A percentile compares a stretch with the other conserved stretches of the same genome.
phyloP scores from a whole-genome alignment of 2,888 invertebrate species.

The Tridacna crocea region DNA sequence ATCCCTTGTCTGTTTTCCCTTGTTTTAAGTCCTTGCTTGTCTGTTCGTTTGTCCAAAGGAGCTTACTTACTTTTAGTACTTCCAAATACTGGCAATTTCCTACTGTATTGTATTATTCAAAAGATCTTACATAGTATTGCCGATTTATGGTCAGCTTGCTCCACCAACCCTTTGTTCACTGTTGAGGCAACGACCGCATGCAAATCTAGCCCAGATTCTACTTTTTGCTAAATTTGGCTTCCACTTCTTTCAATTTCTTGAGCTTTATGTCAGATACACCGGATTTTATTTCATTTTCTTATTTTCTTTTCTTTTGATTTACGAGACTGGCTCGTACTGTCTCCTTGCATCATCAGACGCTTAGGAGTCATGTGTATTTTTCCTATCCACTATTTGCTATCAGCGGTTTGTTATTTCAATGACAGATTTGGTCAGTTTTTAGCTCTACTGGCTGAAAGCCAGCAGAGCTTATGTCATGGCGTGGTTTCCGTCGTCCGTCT shows the following conservation, averaged over 20 bases:
- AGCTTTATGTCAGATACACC: not conserved
- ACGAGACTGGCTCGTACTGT: not conserved
- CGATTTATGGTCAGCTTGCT: constrained; percentile 12
- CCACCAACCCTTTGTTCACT: constrained; percentile 7
- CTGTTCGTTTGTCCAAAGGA: constrained; percentile 8
- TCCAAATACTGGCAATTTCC: constrained; percentile 26
- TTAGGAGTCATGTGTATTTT: not conserved
- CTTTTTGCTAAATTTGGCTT: not conserved
- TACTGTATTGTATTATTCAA: constrained; percentile 14
- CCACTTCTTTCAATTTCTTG: constrained; percentile 1
- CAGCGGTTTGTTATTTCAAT: not conserved
- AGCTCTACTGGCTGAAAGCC: too few relatives aligned
- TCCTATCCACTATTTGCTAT: not conserved
- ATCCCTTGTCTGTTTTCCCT: constrained; percentile 12
- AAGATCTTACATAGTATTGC: not conserved
- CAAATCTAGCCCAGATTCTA: not conserved
- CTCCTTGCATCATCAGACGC: not conserved
- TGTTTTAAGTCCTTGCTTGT: not conserved
- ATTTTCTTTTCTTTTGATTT: not conserved
- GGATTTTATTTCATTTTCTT: not conserved
- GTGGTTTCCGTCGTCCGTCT: not conserved
- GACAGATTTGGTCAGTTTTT: not conserved
- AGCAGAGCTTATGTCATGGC: too few relatives aligned
- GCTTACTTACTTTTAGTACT: constrained; percentile 26
- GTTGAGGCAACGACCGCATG: constrained; percentile 5